Percentiles rank a stretch among this genome's conserved stretches.
These are phyloP conservation scores for Prorops nasuta DNA, from an alignment of 1,140 invertebrate genomes.

Conservation along the genomic window DNA sequence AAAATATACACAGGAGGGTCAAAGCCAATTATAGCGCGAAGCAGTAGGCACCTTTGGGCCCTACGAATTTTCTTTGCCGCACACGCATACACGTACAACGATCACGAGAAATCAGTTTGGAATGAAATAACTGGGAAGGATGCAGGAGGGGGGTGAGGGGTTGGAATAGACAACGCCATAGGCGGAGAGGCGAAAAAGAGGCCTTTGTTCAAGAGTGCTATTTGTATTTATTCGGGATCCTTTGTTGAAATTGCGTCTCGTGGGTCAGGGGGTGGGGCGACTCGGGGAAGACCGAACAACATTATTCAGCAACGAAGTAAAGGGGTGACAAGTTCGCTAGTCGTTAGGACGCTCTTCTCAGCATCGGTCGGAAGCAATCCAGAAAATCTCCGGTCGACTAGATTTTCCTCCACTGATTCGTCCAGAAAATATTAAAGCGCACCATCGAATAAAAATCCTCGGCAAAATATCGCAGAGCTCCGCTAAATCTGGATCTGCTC, in stretches of 20 bases:
- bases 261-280: conserved; percentile 19
- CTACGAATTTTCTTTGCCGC: conserved; percentile 2
- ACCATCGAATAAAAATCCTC: too few species aligned
- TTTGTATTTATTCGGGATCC: conserved; percentile 48
- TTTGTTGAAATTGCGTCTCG: conserved; percentile 29
- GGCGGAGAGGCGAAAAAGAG: conserved; percentile 32
- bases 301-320: conserved; percentile 29
- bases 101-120: conserved; percentile 9
- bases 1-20: conserved; percentile 32
- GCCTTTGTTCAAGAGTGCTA: conserved; percentile 49
- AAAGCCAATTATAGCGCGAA: conserved; percentile 54
- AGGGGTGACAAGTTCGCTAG: conserved; percentile 31
- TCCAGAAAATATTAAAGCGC: too few species aligned
- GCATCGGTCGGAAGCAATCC: conserved; percentile 23
- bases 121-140: conserved; percentile 17
- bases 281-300: conserved; percentile 15
- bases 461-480: too few species aligned
- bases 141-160: conserved; percentile 3
- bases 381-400: not conserved
- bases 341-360: conserved; percentile 26
- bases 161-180: conserved; percentile 38
- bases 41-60: conserved; percentile 5
- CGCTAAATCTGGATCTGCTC: too few species aligned
- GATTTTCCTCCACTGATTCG: too few species aligned
- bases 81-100: not conserved